Evolutionary conservation across 2,113 vertebrate species (phyloP), one percentile per base, ranked within the genome.

Genomic region (Willisornis vidua): DNA sequence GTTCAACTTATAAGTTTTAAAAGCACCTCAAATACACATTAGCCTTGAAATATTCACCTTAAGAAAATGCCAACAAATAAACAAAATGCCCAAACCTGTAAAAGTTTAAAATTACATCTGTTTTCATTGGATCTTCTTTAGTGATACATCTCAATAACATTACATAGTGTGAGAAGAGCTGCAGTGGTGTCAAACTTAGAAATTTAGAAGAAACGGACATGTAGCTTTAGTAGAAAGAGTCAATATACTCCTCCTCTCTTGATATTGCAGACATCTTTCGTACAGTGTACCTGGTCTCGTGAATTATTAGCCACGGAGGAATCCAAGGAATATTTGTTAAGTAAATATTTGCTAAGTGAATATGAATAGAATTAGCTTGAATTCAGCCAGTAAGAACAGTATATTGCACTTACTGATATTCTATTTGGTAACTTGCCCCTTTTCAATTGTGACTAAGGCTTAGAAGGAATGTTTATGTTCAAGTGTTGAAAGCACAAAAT

Each of bases 291-390:
- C 82, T 94, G 78, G 43, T 62, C 51, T 84, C 75, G 22, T 80
- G 65, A 78, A 51, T 70, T n/a, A 58, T 49, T 77, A 85, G 37
- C 14, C 5, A 3, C 15, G 72, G 19, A 94, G 41, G 20, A 92
- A 95, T 78, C 18, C 14, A 85, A 87, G 55, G 26, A 41, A 19
- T 63, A 71, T 83, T 87, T 86, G 52, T 72, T 52, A 66, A 16
- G 52, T 81, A 91, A 94, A 89, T 94, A 92, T 95, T 96, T 95
- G 24, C 26, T 20, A 49, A 73, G 26, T 35, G 18, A 48, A 43
- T 91, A 66, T 74, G 83, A 89, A 93, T 79, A 80, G 22, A 31
- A 65, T 78, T 52, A 71, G 1, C 8, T 43, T 48, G 14, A 91
- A 35, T 46, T 66, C 67, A 80, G 7, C 35, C 83, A 10, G 0